These are phyloP conservation scores for Tetragonula carbonaria DNA, from an alignment of 2,888 invertebrate genomes.

Conservation along the genomic window DNA sequence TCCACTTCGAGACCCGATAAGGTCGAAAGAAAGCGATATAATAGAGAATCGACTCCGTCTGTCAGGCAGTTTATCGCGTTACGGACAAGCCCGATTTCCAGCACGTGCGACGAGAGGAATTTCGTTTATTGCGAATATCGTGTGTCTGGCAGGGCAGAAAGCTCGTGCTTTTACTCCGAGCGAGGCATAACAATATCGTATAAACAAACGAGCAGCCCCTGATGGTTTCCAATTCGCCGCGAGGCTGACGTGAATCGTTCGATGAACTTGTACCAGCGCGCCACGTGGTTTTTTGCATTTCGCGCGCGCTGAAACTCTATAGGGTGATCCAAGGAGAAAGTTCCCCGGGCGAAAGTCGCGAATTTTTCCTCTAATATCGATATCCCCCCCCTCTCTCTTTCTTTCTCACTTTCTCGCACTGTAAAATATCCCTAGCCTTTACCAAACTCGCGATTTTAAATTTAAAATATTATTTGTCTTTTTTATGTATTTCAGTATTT, in stretches of 20 bases:
- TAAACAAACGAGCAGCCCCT: slow-evolving; percentile 59
- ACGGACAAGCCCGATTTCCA: neutral
- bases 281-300: slow-evolving; percentile 37
- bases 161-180: slow-evolving; percentile 41
- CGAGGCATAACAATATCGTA: slow-evolving; percentile 53
- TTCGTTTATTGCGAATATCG: slow-evolving; percentile 47
- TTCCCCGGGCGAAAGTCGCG: slow-evolving; percentile 9
- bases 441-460: neutral
- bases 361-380: neutral
- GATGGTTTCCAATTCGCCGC: slow-evolving; percentile 73
- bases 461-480: neutral
- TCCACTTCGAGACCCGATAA: neutral
- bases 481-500: neutral
- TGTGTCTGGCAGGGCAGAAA: slow-evolving; percentile 14
- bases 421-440: neutral
- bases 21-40: neutral
- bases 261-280: slow-evolving; percentile 30
- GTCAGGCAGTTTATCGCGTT: neutral
- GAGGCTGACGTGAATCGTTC: slow-evolving; percentile 75
- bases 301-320: slow-evolving; percentile 10
- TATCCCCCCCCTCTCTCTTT: fast-evolving
- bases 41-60: neutral
- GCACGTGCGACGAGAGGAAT: neutral
- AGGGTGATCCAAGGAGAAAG: slow-evolving; percentile 37
- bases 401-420: too few relatives aligned